Evolutionary conservation across 2,113 vertebrate species (phyloP), one percentile per base, ranked within the genome.

Genomic region (Otus sunia): DNA sequence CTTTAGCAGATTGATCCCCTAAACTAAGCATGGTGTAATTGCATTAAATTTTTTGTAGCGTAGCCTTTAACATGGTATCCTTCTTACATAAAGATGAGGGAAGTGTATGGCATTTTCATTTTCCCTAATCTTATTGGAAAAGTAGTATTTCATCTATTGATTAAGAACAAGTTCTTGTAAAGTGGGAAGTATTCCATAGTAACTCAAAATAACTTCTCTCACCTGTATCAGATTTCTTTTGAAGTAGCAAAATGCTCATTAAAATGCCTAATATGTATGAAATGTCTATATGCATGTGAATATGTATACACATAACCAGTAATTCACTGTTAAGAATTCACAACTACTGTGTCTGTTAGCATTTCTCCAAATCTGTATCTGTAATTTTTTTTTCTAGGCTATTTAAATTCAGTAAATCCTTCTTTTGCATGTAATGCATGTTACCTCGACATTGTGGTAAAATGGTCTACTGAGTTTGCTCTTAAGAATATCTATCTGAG

Each of bases 211-310:
- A 78, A 52, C 5, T 71, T 55, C 29, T 76, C 30, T 75, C 11
- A 41, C 52, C 29, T 78, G 5, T 56, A 27, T 52, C 47, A 72
- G 29, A 19, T 77, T 82, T 58, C 52, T 55, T 0, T n/a, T 82
- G 56, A 88, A 77, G 36, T 59, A 85, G 41, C 43, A 45, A 9
- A 91, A 30, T 88, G 32, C 43, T 86, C 27, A 69, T 55, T 78
- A 32, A 85, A 87, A 59, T 5, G 5, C 19, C 20, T 64, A 9
- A 14, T 60, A 39, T 10, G 4, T 64, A 5, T 77, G 52, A 34
- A 88, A 68, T 0, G 0, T n/a, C 49, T 15, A 20, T 66, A 4
- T 18, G 14, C 9, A 2, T 59, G 3, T 75, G 21, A n/a, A 21
- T 82, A 15, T 66, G 18, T 39, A n/a, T 45, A 27, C 11, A 66